Conservation (phyloP, 2,888 invertebrate species). For the Cryptosula pallasiana region DNA sequence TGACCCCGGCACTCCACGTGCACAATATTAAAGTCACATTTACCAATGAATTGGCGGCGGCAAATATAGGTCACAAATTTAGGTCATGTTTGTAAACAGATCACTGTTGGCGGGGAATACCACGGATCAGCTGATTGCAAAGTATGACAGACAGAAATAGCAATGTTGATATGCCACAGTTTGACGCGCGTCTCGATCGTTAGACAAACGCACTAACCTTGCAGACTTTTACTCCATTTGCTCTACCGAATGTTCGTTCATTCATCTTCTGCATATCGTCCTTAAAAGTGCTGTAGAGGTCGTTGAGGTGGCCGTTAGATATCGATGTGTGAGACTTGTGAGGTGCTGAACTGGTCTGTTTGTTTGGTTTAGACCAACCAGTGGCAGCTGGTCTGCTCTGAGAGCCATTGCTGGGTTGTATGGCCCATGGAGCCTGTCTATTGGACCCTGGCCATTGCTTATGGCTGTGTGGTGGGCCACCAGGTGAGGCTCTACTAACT, state of each 20-base stretch:
- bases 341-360: neutral
- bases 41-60: neutral
- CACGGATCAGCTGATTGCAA: slow-evolving; percentile 2
- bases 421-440: no score
- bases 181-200: no score
- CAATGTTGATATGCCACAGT: no score
- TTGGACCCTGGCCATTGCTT: no score
- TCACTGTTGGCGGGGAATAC: neutral
- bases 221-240: slow-evolving; percentile 19
- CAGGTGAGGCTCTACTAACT: no score
- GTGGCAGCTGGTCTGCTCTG: neutral
- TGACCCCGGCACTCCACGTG: neutral
- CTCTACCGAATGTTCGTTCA: neutral
- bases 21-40: neutral
- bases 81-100: slow-evolving; percentile 14
- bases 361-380: neutral
- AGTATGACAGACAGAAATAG: neutral
- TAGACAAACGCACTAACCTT: neutral
- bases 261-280: slow-evolving; percentile 23
- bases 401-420: no score
- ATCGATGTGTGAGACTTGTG: neutral
- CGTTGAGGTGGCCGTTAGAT: neutral
- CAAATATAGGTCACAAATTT: neutral
- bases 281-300: slow-evolving; percentile 9
- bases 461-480: no score